Base-by-base conservation (phyloP, 1,140 invertebrate genomes). In the Trachymyrmex cornetzi region DNA sequence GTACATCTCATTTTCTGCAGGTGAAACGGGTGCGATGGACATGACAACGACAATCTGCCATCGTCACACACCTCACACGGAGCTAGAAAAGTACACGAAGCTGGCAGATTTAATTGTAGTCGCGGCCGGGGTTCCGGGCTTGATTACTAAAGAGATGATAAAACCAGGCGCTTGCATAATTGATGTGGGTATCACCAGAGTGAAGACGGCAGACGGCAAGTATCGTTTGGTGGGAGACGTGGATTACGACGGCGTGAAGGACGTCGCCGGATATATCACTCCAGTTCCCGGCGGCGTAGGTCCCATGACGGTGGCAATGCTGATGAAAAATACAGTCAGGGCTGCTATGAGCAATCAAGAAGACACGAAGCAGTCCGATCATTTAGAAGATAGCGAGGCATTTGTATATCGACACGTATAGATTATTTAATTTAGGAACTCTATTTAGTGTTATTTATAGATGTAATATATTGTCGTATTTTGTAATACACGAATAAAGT, bases 31-130 rank as follows among this genome's bases (percentile, higher is more conserved):
- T 77, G 97, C 96, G 11, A 95, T 98, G 94, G 97, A 98, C 94
- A 97, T 98, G 59, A 99, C 98, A 1, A 98, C 98, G 2, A 98
- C 98, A 7, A 97, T 99, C 75, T 99, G 98, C 92, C 98, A 99
- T 94, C 96, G 98, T 22, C 96, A 98, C 93, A 99, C 98, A 0
- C 98, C 98, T 11, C 95, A 96, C 1, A 97, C 97, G 84, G 96
- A 98, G 92, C 95, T 99, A 69, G 96, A 96, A 19, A 95, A 95
- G 75, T 97, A 96, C 90, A 97, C 97, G 80, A 96, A 96, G 88
- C 96, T 96, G 77, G 98, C 98, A 30, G 98, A 99, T 94, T 97
- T 99, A 77, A 95, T 99, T 79, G 96, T 99, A 1, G 97, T 96
- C 27, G 98, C 98, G 1, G 97, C 98, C 82, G 98, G 98, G 85